Evolutionary conservation across 2,888 invertebrate genomes (phyloP), one percentile per base, ranked within the genome.

Genomic region (Tryphoninae sp.): DNA sequence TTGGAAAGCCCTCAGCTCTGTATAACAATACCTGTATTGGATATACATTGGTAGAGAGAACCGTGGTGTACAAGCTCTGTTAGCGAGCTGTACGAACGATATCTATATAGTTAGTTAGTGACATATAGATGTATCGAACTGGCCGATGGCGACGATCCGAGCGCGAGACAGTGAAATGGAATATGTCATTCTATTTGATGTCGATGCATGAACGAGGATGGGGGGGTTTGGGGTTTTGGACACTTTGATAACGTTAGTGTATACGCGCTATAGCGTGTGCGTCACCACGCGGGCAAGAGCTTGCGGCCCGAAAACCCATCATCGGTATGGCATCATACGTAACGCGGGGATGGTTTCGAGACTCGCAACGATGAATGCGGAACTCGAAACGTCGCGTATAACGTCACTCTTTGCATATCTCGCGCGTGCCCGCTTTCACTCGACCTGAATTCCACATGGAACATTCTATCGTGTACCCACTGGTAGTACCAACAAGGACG

Each of bases 161-260:
- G 55, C 68, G 74, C 73, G 76, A 82, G 78, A 80, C 71, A 76
- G 77, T 80, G 82, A 82, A 83, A 83, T 83, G 74, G 82, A 80
- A 83, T 83, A 83, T 83, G 81, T 81, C 80, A 80, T 80, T 83
- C 80, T 69, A 81, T 83, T 80, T 80, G 76, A 83, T 80, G 62
- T 69, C 74, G 78, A 61, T 65, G 75, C 73, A 64, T 42, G 59
- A 75, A 59, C 59, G 22, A 40, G 65, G 42, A 40, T 23, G 53
- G 62, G 49, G n/a, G 51, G 51, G 51, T n/a, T 4, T 51, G 33
- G 45, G 23, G 40, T 62, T 73, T 64, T 68, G 59, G 67, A 51
- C 74, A 45, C 45, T 61, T 53, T 78, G 78, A 75, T 75, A 53
- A 53, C 59, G 65, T 77, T 73, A 16, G 55, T 62, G 33, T 26